Evolutionary conservation across 2,113 vertebrate species (phyloP), one percentile per base, ranked within the genome.

Genomic region (Dinomys branickii): DNA sequence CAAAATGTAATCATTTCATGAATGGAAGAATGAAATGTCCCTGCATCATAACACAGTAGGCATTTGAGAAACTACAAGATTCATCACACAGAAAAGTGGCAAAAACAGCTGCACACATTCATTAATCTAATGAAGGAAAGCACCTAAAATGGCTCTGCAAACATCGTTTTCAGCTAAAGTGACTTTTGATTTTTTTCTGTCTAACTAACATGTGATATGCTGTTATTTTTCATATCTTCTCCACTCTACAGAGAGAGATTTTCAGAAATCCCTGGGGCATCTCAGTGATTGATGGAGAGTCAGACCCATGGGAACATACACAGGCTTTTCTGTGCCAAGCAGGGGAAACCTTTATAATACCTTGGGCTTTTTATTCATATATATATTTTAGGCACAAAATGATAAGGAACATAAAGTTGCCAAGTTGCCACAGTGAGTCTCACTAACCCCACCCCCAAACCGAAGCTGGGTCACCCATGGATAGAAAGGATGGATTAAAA

Each of bases 1-100:
- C 33, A 97, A 97, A 98, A 97, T 93, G 50, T 77, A 94, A 96
- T 97, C 0, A 91, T 97, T 98, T 97, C 28, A n/a, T 97, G 69
- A 83, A 91, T 93, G 86, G 95, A 93, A 97, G 5, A 96, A 95
- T 94, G 81, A 96, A 91, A 54, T 93, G 71, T 94, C 33, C n/a
- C 83, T 87, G 47, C 93, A 28, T 71, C 96, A 97, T 96, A 85
- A 88, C 65, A 26, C 44, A 92, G 54, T 44, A 91, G 54, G 73
- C 16, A 77, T 67, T 95, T 63, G 92, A 93, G 93, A 96, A 96
- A 10, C 28, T 83, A 89, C 94, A 59, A 95, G 14, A 93, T 97
- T 67, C 80, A 88, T 63, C 50, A 77, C 71, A 93, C 24, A 97
- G 90, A 93, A 88, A 95, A 92, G 33, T 26, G 82, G 54, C 35